phyloP scores from a whole-genome alignment of 2,113 vertebrate species.

The Gavia stellata region DNA sequence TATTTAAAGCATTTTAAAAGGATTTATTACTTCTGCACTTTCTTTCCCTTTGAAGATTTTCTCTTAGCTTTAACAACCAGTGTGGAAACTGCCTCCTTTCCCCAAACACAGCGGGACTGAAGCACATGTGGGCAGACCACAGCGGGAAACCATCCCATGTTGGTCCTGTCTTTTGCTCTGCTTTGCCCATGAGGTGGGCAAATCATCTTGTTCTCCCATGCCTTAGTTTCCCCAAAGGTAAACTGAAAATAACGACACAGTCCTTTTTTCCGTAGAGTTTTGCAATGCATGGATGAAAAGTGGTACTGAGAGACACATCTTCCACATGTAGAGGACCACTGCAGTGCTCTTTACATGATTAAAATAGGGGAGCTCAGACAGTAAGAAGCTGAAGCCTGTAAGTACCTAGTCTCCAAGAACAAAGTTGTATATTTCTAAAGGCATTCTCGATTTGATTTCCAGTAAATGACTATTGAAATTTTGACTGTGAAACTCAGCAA shows the following conservation, averaged over 20 bases:
- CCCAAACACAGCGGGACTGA: background rate
- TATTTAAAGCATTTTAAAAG: background rate
- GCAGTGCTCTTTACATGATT: background rate
- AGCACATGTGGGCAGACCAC: background rate
- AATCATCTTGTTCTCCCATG: background rate
- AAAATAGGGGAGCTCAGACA: background rate
- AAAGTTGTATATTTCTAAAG: background rate
- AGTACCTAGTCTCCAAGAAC: background rate
- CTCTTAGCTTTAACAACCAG: background rate
- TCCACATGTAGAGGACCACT: background rate
- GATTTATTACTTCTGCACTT: background rate
- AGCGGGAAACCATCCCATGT: background rate
- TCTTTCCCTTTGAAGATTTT: background rate
- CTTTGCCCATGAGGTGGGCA: background rate
- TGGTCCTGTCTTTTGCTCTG: background rate
- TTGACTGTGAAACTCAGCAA: background rate
- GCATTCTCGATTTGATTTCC: background rate
- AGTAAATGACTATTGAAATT: background rate
- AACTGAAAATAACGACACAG: background rate
- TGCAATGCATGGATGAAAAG: background rate
- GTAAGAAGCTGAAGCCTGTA: background rate
- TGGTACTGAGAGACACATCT: background rate
- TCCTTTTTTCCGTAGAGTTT: background rate
- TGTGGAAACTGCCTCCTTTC: background rate
- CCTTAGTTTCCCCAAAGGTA: background rate